phyloP scores from a whole-genome alignment of 2,888 invertebrate genomes.

The Pseudanteris insignis region DNA sequence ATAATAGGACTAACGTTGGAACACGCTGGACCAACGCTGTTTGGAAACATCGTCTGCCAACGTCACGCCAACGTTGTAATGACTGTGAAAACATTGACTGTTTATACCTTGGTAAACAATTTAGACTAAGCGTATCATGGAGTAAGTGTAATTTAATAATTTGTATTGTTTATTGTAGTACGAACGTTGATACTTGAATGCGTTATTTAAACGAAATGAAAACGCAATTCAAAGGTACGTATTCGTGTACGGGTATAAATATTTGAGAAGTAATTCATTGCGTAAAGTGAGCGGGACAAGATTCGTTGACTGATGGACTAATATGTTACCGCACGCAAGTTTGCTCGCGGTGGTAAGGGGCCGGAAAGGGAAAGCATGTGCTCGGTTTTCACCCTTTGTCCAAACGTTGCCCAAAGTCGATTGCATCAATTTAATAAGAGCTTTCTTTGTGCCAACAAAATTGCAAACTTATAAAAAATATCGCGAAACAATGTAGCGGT shows the following conservation, averaged over 20 bases:
- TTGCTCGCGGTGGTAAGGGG: slow-evolving; percentile 21
- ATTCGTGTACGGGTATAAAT: slow-evolving; percentile 30
- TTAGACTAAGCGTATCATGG: no score
- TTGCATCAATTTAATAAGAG: slow-evolving; percentile 63
- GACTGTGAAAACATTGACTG: no score
- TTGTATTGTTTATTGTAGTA: slow-evolving; percentile 16
- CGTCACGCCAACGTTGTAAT: no score
- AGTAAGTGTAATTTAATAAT: slow-evolving; percentile 16
- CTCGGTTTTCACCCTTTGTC: slow-evolving; percentile 66
- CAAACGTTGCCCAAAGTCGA: slow-evolving; percentile 62
- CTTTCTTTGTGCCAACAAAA: slow-evolving; percentile 44
- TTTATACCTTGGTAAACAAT: no score
- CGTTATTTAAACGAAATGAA: slow-evolving; percentile 28
- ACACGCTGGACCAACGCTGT: no score
- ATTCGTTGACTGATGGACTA: slow-evolving; percentile 45
- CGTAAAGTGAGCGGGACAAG: slow-evolving; percentile 38
- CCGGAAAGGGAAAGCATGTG: slow-evolving; percentile 47
- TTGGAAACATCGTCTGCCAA: no score
- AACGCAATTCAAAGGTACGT: slow-evolving; percentile 17
- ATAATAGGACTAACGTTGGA: no score
- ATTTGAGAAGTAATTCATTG: slow-evolving; percentile 39
- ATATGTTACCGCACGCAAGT: slow-evolving; percentile 34
- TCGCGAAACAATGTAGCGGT: slow-evolving; percentile 8
- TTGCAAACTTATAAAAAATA: slow-evolving; percentile 22
- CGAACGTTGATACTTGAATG: slow-evolving; percentile 21